Percentiles rank a stretch among this genome's conserved stretches.
Conservation (phyloP, 1,140 invertebrate species). For the Leguminivora glycinivorella region DNA sequence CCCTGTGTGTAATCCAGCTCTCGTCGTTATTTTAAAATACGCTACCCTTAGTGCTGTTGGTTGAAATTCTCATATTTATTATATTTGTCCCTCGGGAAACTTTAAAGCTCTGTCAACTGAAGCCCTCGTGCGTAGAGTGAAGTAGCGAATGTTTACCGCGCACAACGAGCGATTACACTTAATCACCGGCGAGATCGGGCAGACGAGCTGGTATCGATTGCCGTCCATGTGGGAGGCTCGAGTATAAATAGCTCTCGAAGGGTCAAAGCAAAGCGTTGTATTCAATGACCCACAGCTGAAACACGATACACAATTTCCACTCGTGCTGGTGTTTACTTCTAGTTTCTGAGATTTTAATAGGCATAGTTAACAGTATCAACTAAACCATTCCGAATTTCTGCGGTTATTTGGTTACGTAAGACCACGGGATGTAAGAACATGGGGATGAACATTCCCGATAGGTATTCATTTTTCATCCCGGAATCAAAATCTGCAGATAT, state of each 20-base stretch:
- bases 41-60: background rate
- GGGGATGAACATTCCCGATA: no score
- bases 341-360: background rate
- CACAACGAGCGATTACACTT: constrained; percentile 14
- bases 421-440: no score
- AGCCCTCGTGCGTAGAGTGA: background rate
- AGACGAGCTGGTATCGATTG: constrained; percentile 28
- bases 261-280: constrained; percentile 14
- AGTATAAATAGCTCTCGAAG: constrained; percentile 21
- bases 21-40: no score
- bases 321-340: background rate
- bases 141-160: constrained; percentile 22
- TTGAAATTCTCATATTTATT: background rate
- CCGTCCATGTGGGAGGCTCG: constrained; percentile 19
- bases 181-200: constrained; percentile 12
- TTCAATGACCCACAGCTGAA: constrained; percentile 12
- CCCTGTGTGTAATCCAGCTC: no score
- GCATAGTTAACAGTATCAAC: no score
- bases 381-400: no score
- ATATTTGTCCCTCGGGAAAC: background rate
- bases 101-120: background rate
- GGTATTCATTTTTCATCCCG: no score
- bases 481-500: no score
- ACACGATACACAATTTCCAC: background rate
- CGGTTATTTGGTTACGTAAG: no score